These are phyloP conservation scores for Eucidaris tribuloides DNA, from an alignment of 35 echinoderm and acorn worm genomes.

Conservation along the genomic window DNA sequence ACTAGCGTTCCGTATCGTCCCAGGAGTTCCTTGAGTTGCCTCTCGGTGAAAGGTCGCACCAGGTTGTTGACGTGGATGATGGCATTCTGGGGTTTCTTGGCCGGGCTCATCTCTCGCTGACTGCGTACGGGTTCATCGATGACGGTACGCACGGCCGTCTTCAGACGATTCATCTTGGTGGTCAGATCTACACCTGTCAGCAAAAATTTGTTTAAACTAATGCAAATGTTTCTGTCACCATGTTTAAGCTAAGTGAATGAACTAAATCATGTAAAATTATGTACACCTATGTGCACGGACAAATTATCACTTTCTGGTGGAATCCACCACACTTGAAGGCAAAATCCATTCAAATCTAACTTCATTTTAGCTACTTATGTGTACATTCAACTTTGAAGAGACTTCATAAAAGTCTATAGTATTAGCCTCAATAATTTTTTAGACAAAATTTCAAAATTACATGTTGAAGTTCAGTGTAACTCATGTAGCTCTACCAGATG, in stretches of 20 bases:
- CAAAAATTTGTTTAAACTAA: neutral
- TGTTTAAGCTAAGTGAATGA: neutral
- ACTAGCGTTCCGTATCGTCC: constrained; percentile 60
- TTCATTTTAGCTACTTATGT: too few relatives aligned
- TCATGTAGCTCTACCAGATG: too few relatives aligned
- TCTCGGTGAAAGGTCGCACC: constrained; percentile 81
- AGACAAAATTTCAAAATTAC: too few relatives aligned
- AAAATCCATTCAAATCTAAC: neutral
- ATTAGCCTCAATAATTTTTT: too few relatives aligned
- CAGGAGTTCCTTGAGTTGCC: constrained; percentile 84
- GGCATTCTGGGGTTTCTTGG: constrained; percentile 41
- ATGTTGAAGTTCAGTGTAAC: too few relatives aligned
- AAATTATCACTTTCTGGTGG: neutral
- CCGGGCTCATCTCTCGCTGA: constrained; percentile 2
- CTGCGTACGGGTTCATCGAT: constrained; percentile 86
- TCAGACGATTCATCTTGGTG: constrained; percentile 25
- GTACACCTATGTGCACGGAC: neutral
- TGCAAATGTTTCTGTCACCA: neutral
- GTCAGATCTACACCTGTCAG: neutral
- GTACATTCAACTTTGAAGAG: too few relatives aligned
- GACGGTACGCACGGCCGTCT: constrained; percentile 53
- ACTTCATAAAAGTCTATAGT: too few relatives aligned
- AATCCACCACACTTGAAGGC: neutral
- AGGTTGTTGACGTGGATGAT: constrained; percentile 78
- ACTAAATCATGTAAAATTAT: neutral